phyloP scores from a whole-genome alignment of 2,113 vertebrate genomes.

The Gobio gobio region DNA sequence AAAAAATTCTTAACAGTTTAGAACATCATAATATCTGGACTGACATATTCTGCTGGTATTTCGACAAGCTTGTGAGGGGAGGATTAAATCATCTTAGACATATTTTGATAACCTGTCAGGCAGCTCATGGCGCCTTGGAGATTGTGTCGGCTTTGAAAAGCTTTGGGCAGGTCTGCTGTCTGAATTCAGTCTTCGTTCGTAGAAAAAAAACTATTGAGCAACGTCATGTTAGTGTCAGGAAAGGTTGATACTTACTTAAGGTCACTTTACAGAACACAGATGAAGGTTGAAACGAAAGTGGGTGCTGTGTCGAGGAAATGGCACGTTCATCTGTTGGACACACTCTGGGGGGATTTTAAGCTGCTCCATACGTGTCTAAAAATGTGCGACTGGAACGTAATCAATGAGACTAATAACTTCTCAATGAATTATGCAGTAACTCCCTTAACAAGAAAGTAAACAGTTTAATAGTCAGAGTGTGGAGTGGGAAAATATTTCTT shows the following conservation, averaged over 20 bases:
- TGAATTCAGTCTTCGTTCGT: conserved; percentile 40
- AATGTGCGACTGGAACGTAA: conserved; percentile 19
- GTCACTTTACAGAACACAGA: conserved; percentile 49
- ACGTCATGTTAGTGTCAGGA: conserved; percentile 52
- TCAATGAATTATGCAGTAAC: conserved; percentile 39
- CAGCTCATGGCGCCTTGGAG: conserved; percentile 43
- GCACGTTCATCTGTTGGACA: not conserved
- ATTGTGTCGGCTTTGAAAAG: conserved; percentile 53
- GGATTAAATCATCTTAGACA: conserved; percentile 55
- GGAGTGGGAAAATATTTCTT: conserved; percentile 11
- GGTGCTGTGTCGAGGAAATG: not conserved
- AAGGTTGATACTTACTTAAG: conserved; percentile 54
- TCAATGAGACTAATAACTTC: conserved; percentile 34
- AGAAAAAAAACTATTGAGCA: conserved; percentile 44
- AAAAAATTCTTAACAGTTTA: not conserved
- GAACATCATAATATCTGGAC: conserved; percentile 29
- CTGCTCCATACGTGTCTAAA: conserved; percentile 8
- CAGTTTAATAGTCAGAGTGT: conserved; percentile 26
- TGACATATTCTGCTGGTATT: conserved; percentile 45
- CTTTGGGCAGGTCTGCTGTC: conserved; percentile 49
- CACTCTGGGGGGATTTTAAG: not conserved
- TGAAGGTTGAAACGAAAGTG: conserved; percentile 44
- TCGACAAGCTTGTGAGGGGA: conserved; percentile 52
- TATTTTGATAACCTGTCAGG: conserved; percentile 63
- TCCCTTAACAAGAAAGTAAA: conserved; percentile 34